Conservation (phyloP, 2,888 invertebrate species). For the Eumacrocentrus americanus region DNA sequence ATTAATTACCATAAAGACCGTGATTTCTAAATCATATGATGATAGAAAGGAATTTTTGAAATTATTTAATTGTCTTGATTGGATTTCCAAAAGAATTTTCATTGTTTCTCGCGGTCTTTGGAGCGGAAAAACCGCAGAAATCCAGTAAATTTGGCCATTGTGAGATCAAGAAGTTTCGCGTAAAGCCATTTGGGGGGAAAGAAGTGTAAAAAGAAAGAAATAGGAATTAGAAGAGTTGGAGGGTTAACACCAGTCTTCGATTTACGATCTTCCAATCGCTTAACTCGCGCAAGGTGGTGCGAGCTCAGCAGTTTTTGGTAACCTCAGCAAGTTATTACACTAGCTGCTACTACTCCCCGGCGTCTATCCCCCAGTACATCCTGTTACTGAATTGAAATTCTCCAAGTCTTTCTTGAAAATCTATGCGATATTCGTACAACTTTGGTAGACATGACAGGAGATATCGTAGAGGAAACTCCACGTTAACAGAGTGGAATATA, state of each 20-base stretch:
- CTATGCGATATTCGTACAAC: not conserved
- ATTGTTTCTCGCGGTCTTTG: too few relatives aligned
- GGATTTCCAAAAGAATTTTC: too few relatives aligned
- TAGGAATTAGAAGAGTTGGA: slow-evolving; percentile 10
- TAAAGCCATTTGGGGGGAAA: not conserved
- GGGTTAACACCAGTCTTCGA: slow-evolving; percentile 34
- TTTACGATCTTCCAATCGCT: slow-evolving; percentile 42
- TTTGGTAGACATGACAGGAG: not conserved
- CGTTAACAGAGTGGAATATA: slow-evolving; percentile 44
- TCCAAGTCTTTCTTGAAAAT: not conserved
- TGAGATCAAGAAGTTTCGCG: not conserved
- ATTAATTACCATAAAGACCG: too few relatives aligned
- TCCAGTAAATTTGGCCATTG: too few relatives aligned
- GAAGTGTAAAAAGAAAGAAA: slow-evolving; percentile 6
- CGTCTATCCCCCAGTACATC: not conserved
- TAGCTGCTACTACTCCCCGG: too few relatives aligned
- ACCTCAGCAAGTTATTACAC: slow-evolving; percentile 30
- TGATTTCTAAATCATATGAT: too few relatives aligned
- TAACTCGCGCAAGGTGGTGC: slow-evolving; percentile 26
- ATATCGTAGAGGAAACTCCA: slow-evolving; percentile 9
- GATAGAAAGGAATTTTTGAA: too few relatives aligned
- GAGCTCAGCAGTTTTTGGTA: slow-evolving; percentile 39
- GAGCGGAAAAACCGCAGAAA: too few relatives aligned
- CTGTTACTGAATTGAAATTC: slow-evolving; percentile 1
- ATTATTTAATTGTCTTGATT: too few relatives aligned